Evolutionary conservation across 2,113 vertebrate species (phyloP).

Genomic region (Bos indicus): DNA sequence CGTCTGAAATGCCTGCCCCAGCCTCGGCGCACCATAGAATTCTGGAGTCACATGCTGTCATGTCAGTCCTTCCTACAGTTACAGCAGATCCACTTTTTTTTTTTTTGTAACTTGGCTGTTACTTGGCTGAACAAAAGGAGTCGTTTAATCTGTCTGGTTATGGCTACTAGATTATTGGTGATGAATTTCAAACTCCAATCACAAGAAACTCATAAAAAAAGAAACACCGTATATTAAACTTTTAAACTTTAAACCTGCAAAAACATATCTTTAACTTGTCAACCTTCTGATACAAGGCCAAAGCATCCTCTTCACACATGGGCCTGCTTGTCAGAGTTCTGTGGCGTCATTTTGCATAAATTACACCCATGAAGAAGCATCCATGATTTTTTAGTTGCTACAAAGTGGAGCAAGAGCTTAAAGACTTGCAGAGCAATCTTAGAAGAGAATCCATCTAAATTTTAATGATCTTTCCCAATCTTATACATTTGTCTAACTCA

Average conservation of each 20-base stretch:
- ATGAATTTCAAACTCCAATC: not conserved
- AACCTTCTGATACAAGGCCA: not conserved
- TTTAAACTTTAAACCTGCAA: not conserved
- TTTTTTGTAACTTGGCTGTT: not conserved
- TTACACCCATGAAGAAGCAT: conserved; percentile 29
- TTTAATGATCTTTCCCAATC: conserved; percentile 76
- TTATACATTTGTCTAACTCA: conserved; percentile 73
- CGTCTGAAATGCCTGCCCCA: fast-evolving
- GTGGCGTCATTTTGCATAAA: conserved; percentile 37
- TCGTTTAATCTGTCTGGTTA: not conserved
- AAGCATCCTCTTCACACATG: not conserved
- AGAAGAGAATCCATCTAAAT: conserved; percentile 74
- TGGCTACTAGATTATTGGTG: not conserved
- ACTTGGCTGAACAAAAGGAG: not conserved
- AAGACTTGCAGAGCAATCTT: conserved; percentile 70
- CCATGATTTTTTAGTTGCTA: conserved; percentile 46
- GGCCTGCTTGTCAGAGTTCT: not conserved
- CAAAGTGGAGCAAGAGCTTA: conserved; percentile 59
- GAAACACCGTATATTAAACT: not conserved
- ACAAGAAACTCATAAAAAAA: not conserved
- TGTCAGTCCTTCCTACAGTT: not conserved
- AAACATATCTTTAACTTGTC: not conserved
- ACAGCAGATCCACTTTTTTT: not conserved
- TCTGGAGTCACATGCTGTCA: not conserved
- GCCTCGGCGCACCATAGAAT: not conserved